Conservation (phyloP, 2,888 invertebrate genomes). For the Melolontha melolontha region DNA sequence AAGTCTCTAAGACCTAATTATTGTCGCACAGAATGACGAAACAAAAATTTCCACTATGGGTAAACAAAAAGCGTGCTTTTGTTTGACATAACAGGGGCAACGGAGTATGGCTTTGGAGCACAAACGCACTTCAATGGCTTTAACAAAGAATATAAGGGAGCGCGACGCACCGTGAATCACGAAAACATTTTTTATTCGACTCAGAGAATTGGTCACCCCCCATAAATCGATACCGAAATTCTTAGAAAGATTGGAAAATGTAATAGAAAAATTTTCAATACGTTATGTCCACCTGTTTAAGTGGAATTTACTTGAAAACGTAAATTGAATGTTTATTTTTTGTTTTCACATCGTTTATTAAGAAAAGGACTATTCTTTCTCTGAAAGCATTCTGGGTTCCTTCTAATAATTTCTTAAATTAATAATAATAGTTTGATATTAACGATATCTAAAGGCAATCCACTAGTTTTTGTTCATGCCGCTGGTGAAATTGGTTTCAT, state of each 20-base stretch:
- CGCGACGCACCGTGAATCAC: background rate
- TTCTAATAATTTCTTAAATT: no score
- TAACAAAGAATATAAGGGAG: constrained; percentile 6
- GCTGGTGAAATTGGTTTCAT: no score
- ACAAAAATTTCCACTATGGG: constrained; percentile 13
- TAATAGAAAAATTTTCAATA: constrained; percentile 47
- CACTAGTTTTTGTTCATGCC: no score
- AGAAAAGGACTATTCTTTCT: no score
- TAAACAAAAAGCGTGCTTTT: constrained; percentile 24
- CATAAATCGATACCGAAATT: constrained; percentile 18
- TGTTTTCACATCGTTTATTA: no score
- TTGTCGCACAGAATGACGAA: constrained; percentile 16
- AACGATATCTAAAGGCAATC: no score
- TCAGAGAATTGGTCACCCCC: constrained; percentile 37
- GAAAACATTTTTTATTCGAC: constrained; percentile 43
- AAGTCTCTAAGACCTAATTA: constrained; percentile 26
- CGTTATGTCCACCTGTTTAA: constrained; percentile 3
- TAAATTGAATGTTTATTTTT: no score
- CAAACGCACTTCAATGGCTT: constrained; percentile 19
- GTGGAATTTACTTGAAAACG: no score
- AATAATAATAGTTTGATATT: no score
- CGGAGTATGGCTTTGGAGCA: constrained; percentile 3
- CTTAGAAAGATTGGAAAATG: constrained; percentile 21
- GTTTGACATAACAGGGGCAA: constrained; percentile 13
- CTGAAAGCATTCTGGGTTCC: no score